Conservation (phyloP, 2,113 vertebrate species). For the Tonatia bakeri region DNA sequence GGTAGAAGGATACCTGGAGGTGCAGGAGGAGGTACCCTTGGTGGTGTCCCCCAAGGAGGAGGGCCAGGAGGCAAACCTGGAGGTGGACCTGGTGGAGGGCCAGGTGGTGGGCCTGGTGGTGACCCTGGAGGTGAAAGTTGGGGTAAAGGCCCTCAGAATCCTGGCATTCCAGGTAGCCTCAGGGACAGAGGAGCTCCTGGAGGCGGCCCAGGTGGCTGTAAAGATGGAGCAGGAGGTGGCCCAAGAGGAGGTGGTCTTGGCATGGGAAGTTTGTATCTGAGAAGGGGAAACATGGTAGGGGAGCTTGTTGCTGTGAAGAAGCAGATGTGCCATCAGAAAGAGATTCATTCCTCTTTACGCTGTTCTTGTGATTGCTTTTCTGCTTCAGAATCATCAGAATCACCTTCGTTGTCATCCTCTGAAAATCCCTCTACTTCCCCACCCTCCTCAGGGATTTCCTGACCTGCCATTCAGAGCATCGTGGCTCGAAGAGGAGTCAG, state of each 20-base stretch:
- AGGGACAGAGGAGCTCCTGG: conserved; percentile 96
- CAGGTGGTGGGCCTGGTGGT: conserved; percentile 92
- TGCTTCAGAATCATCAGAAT: conserved; percentile 91
- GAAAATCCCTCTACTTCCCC: conserved; percentile 89
- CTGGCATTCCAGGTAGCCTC: conserved; percentile 92
- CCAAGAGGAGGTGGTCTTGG: conserved; percentile 93
- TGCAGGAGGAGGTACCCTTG: conserved; percentile 91
- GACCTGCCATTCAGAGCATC: conserved; percentile 98
- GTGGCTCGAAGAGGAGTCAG: conserved; percentile 96
- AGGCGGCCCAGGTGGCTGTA: conserved; percentile 91
- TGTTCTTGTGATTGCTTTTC: conserved; percentile 84
- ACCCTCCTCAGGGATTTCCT: conserved; percentile 94
- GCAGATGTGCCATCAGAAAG: conserved; percentile 71
- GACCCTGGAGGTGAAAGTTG: conserved; percentile 94
- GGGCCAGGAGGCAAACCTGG: conserved; percentile 95
- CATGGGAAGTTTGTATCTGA: conserved; percentile 93
- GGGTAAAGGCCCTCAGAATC: conserved; percentile 90
- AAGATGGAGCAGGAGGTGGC: conserved; percentile 86
- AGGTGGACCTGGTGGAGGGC: conserved; percentile 93
- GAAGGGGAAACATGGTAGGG: conserved; percentile 78
- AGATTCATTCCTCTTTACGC: conserved; percentile 82
- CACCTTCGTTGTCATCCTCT: conserved; percentile 83
- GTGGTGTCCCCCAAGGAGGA: conserved; percentile 94
- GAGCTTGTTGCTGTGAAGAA: conserved; percentile 77
- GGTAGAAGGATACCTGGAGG: conserved; percentile 97